A percentile compares a stretch with the other conserved stretches of the same genome.
Conservation (phyloP, 2,113 vertebrate genomes). For the Emberiza fucata region DNA sequence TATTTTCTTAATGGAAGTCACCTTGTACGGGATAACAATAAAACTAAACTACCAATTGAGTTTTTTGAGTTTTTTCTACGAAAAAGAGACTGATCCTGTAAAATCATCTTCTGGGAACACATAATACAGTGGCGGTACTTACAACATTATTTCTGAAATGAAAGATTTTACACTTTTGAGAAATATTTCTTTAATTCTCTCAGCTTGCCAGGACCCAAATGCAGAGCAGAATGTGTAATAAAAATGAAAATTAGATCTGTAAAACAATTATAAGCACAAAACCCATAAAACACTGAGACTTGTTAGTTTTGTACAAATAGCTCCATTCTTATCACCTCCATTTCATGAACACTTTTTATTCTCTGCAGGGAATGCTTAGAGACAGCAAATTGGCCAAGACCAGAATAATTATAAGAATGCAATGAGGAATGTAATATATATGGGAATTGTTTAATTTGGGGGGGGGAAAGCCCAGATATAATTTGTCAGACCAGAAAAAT, state of each 20-base stretch:
- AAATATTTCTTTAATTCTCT: conserved; percentile 10
- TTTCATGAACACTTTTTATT: neutral
- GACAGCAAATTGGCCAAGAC: neutral
- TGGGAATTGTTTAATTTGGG: neutral
- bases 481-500: neutral
- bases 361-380: neutral
- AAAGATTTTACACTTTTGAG: neutral
- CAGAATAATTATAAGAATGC: neutral
- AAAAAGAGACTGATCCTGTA: neutral
- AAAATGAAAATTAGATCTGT: neutral
- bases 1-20: conserved; percentile 30
- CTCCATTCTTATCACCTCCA: neutral
- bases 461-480: neutral
- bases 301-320: neutral
- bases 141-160: neutral
- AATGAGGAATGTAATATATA: neutral
- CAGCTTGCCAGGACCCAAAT: neutral
- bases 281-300: neutral
- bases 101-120: neutral
- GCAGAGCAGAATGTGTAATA: neutral
- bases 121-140: neutral
- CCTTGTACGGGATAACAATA: neutral
- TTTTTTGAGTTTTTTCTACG: neutral
- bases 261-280: neutral
- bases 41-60: neutral